A percentile compares a stretch with the other conserved stretches of the same genome.
These are phyloP conservation scores for Salticus scenicus DNA, from an alignment of 2,888 invertebrate genomes.

Conservation along the genomic window DNA sequence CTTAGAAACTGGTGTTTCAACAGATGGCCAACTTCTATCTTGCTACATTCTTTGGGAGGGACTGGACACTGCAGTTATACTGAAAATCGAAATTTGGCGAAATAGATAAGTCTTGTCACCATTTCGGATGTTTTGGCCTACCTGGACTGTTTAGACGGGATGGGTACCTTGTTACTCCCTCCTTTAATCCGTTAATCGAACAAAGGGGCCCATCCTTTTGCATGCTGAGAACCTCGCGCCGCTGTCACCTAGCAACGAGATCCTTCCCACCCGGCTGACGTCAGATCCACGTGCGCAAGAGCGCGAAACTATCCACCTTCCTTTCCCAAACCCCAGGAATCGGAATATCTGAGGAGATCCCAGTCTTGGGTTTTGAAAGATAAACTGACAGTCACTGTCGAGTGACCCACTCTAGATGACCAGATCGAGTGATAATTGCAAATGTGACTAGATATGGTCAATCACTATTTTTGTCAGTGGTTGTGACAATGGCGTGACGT, in stretches of 20 bases:
- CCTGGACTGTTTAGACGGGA: not conserved
- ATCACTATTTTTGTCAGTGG: not conserved
- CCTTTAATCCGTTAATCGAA: not conserved
- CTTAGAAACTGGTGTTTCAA: too few relatives aligned
- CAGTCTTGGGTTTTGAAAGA: not conserved
- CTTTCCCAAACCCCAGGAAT: not conserved
- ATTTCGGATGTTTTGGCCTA: not conserved
- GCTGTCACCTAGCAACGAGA: not conserved
- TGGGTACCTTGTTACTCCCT: not conserved
- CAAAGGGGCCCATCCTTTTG: not conserved
- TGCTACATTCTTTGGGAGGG: too few relatives aligned
- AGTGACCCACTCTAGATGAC: not conserved
- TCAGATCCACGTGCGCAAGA: constrained; percentile 5
- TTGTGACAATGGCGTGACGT: not conserved
- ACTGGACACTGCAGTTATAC: too few relatives aligned
- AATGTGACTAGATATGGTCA: not conserved
- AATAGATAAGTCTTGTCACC: not conserved
- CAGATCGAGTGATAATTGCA: not conserved
- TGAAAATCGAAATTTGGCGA: too few relatives aligned
- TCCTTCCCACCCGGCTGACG: constrained; percentile 1
- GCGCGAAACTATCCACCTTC: constrained; percentile 5
- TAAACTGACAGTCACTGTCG: not conserved
- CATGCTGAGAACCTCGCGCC: constrained; percentile 4
- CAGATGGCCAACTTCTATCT: too few relatives aligned
- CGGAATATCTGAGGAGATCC: not conserved